phyloP scores from a whole-genome alignment of 2,888 invertebrate genomes.

The Lochmaea crataegi region DNA sequence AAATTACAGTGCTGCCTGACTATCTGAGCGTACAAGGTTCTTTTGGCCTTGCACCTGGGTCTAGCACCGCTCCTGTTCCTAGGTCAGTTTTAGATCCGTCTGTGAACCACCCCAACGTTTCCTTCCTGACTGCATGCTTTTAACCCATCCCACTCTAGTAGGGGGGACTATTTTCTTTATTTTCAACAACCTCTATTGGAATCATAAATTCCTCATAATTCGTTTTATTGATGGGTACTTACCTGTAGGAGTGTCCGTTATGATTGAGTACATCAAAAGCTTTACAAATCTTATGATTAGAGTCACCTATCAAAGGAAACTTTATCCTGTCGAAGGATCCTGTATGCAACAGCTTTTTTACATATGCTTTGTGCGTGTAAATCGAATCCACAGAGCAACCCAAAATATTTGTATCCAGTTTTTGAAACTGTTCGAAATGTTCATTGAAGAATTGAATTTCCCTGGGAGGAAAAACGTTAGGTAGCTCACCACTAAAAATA shows the following conservation, averaged over 20 bases:
- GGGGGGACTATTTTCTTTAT: too few relatives aligned
- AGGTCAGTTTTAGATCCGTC: too few relatives aligned
- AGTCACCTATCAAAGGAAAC: background rate
- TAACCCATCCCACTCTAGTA: too few relatives aligned
- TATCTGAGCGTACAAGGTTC: too few relatives aligned
- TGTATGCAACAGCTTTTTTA: background rate
- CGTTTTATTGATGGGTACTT: background rate
- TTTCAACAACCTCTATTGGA: too few relatives aligned
- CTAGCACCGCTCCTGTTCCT: too few relatives aligned
- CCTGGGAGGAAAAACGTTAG: background rate
- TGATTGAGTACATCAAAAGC: background rate
- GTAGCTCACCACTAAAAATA: background rate
- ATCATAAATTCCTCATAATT: too few relatives aligned
- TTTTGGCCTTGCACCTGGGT: too few relatives aligned
- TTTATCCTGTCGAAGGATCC: background rate
- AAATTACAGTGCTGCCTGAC: too few relatives aligned
- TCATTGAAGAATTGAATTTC: background rate
- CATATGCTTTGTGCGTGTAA: background rate
- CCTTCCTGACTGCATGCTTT: too few relatives aligned
- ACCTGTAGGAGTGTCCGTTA: conserved; percentile 1
- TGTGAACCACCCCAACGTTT: too few relatives aligned
- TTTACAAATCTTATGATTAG: background rate
- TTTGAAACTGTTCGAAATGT: conserved; percentile 6
- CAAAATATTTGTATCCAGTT: background rate
- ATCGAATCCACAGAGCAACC: conserved; percentile 9